Evolutionary conservation across 2,797 vertebrate species (phyloP), one percentile per base, ranked within the genome.

Genomic region (Sparidentex hasta): DNA sequence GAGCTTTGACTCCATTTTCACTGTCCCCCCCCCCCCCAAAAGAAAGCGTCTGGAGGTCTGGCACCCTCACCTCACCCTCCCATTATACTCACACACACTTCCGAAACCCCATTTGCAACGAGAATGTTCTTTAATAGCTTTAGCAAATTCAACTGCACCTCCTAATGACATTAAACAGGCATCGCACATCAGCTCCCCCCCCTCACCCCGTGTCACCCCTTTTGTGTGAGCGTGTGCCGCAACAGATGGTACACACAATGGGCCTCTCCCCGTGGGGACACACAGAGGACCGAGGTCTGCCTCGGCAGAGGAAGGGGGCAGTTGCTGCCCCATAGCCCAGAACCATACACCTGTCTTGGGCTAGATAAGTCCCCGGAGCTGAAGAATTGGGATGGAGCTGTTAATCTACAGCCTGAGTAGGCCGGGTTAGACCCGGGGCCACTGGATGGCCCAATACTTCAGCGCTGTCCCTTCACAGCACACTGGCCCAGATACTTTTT

Each of bases 211-310:
- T 27, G 21, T 81, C 80, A 55, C 76, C 80, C 54, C 78, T 77
- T 87, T 90, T 90, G 79, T 90, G 79, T 66, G 81, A 0, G 29
- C 20, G 59, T 86, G 90, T 92, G 84, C 82, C 75, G 74, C 81
- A 93, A 90, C 94, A 95, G 94, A 94, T 94, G 94, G 94, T 56
- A 12, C 55, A 82, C 80, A 93, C 92, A 95, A 94, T 91, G 81
- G 80, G 54, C 66, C 65, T 74, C 65, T 78, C 77, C 87, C 86
- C 74, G 17, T 65, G 65, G 84, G 85, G 86, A 87, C 82, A 52
- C 68, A 63, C 68, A 63, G 56, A 68, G 74, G 76, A 55, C 73
- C 70, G n/a, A 78, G 75, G 74, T 78, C 74, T 77, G 77, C 61
- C 64, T 74, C 71, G 25, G 48, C 65, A 29, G 74, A 76, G 58